Conservation (phyloP, 2,888 invertebrate genomes). For the Dyspetes luteomarginatus region DNA sequence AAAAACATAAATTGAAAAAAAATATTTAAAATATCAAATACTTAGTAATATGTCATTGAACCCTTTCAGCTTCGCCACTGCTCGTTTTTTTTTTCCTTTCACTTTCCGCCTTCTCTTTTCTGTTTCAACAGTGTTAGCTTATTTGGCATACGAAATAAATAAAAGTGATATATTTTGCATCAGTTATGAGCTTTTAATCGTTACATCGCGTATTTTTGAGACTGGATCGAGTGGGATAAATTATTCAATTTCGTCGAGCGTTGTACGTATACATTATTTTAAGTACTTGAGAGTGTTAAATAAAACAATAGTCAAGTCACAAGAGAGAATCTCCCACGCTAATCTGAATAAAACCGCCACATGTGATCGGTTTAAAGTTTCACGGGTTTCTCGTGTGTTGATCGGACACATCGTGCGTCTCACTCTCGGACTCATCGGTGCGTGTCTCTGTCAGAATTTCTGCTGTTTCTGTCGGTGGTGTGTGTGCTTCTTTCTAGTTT, state of each 20-base stretch:
- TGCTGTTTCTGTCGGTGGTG: background rate
- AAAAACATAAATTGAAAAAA: background rate
- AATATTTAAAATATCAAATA: background rate
- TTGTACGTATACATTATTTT: too few relatives aligned
- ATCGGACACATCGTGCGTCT: background rate
- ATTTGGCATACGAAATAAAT: too few relatives aligned
- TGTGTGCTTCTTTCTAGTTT: conserved; percentile 1
- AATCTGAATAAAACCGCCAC: conserved; percentile 6
- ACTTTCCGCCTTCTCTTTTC: background rate
- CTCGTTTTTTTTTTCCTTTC: conserved; percentile 2
- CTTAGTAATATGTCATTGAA: background rate
- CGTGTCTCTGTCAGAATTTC: conserved; percentile 10
- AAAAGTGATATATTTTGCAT: too few relatives aligned
- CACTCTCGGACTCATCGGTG: background rate
- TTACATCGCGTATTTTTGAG: background rate
- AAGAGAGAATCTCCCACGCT: conserved; percentile 1
- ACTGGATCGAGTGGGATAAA: background rate
- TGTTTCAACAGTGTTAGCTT: background rate
- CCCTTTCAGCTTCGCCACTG: background rate
- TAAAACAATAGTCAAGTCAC: conserved; percentile 1
- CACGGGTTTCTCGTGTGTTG: conserved; percentile 8
- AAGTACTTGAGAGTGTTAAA: too few relatives aligned
- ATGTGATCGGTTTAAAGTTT: background rate
- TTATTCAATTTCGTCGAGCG: background rate
- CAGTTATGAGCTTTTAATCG: background rate